Evolutionary conservation across 1,140 invertebrate genomes (phyloP).

Genomic region (Drosophila cardini): DNA sequence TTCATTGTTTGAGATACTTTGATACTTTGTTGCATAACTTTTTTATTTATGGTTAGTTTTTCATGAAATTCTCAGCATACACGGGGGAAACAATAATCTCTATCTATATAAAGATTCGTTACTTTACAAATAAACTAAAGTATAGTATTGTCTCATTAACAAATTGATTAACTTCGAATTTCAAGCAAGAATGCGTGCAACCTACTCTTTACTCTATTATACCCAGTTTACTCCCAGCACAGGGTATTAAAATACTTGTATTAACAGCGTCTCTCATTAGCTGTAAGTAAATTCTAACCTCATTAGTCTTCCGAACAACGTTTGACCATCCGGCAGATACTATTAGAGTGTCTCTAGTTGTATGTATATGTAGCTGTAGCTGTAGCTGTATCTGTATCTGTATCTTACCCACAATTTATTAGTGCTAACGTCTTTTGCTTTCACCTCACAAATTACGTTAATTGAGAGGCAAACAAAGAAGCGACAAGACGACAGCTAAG

Average conservation of each 20-base stretch:
- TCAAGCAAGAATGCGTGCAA: too few species aligned
- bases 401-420: constrained; percentile 42
- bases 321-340: constrained; percentile 8
- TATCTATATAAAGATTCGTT: not conserved
- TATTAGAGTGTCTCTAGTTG: not conserved
- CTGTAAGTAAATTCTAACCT: constrained; percentile 32
- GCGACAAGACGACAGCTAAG: constrained; percentile 32
- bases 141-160: too few species aligned
- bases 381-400: constrained; percentile 1
- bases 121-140: too few species aligned
- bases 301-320: constrained; percentile 30
- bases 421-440: constrained; percentile 41
- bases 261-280: constrained; percentile 19
- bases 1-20: not conserved
- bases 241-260: constrained; percentile 2
- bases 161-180: too few species aligned
- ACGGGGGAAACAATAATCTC: not conserved
- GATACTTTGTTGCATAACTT: not conserved
- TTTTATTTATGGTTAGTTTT: not conserved
- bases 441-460: constrained; percentile 48
- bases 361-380: not conserved
- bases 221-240: not conserved
- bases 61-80: not conserved
- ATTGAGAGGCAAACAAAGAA: constrained; percentile 32
- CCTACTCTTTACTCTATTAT: too few species aligned